Percentiles rank a stretch among this genome's conserved stretches.
Evolutionary conservation across 2,888 invertebrate genomes (phyloP).

Genomic region (Sussaba pulchella): DNA sequence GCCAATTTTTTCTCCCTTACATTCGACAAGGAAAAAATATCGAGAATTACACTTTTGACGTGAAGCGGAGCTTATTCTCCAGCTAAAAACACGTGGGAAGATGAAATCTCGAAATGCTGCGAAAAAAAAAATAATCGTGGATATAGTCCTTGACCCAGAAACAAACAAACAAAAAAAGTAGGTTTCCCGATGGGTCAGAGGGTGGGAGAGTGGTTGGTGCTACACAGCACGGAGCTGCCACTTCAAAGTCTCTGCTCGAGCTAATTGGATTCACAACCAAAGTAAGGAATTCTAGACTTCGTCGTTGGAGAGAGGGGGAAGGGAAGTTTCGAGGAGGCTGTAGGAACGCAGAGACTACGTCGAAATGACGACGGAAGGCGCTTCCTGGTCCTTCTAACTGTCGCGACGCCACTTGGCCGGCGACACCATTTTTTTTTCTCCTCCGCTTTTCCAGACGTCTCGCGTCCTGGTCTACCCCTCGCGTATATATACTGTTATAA

Average conservation of each 20-base stretch:
- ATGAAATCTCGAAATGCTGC: not conserved
- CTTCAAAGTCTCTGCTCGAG: slow-evolving; percentile 64
- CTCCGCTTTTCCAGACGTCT: slow-evolving; percentile 18
- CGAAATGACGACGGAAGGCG: slow-evolving; percentile 33
- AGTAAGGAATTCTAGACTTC: slow-evolving; percentile 46
- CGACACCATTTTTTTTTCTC: slow-evolving; percentile 48
- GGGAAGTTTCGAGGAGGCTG: slow-evolving; percentile 62
- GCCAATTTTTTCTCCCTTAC: not conserved
- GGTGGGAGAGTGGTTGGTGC: slow-evolving; percentile 11
- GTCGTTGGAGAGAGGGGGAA: too few relatives aligned
- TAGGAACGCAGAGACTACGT: slow-evolving; percentile 2
- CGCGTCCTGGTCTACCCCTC: slow-evolving; percentile 26
- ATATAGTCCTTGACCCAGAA: slow-evolving; percentile 47
- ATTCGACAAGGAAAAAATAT: too few relatives aligned
- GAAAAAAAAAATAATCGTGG: slow-evolving; percentile 21
- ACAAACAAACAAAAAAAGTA: slow-evolving; percentile 11
- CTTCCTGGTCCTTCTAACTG: slow-evolving; percentile 45
- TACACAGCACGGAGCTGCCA: slow-evolving; percentile 39
- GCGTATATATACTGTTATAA: slow-evolving; percentile 12
- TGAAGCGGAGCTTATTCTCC: too few relatives aligned
- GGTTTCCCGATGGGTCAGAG: slow-evolving; percentile 9
- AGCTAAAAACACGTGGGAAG: not conserved
- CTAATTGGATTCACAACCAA: slow-evolving; percentile 67
- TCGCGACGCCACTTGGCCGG: slow-evolving; percentile 58
- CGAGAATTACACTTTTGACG: too few relatives aligned